Conservation (phyloP, 1,140 invertebrate genomes). For the Drosophila navojoa region DNA sequence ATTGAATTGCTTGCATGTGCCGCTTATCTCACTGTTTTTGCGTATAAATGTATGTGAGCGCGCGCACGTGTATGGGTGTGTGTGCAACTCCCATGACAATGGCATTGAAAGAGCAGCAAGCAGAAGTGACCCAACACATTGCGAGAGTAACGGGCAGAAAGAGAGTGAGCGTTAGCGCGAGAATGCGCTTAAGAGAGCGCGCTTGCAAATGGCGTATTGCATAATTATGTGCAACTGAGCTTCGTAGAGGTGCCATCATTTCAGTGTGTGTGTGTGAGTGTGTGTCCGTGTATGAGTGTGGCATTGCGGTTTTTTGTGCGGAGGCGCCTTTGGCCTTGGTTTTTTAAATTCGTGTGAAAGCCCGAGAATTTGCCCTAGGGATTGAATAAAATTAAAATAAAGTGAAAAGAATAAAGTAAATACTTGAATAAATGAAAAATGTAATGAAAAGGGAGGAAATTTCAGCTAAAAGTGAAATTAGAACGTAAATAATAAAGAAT, state of each 20-base stretch:
- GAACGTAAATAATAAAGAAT: not conserved
- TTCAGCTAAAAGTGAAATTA: not conserved
- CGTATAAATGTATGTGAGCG: not conserved
- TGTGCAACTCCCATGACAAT: constrained; percentile 70
- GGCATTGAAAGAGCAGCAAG: constrained; percentile 69
- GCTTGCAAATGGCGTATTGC: constrained; percentile 58
- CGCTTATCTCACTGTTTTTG: constrained; percentile 32
- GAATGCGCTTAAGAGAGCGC: constrained; percentile 37
- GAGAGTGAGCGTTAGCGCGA: not conserved
- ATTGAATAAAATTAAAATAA: constrained; percentile 2
- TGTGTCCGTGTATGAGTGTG: constrained; percentile 43
- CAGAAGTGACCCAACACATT: constrained; percentile 8
- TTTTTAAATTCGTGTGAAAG: constrained; percentile 35
- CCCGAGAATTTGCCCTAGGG: constrained; percentile 16
- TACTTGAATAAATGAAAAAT: not conserved
- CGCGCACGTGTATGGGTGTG: constrained; percentile 12
- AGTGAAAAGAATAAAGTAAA: no score
- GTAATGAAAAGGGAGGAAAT: not conserved
- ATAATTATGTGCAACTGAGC: constrained; percentile 70
- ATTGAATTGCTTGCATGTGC: constrained; percentile 74
- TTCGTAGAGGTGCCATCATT: constrained; percentile 34
- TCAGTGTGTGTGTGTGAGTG: constrained; percentile 18
- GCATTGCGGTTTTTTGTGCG: constrained; percentile 53
- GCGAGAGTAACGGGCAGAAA: not conserved
- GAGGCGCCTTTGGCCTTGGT: constrained; percentile 65